Evolutionary conservation across 2,113 vertebrate species (phyloP).

Genomic region (Acanthisitta chloris): DNA sequence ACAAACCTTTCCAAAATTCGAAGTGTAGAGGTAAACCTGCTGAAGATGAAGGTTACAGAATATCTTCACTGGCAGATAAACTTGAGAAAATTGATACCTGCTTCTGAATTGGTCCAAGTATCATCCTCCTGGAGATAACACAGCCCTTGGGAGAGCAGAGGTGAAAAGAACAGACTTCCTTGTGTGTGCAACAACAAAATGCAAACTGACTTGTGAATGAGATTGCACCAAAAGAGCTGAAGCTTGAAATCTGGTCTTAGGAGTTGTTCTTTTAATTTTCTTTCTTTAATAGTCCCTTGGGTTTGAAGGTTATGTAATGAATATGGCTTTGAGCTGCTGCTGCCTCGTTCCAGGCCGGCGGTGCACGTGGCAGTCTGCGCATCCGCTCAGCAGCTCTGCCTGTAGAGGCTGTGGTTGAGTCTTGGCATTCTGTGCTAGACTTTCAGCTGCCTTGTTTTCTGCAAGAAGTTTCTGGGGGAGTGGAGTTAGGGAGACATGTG

Average conservation of each 20-base stretch:
- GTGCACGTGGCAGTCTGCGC: not conserved
- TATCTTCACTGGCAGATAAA: slow-evolving; percentile 28
- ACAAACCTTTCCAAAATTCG: not conserved
- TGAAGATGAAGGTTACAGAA: not conserved
- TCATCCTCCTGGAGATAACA: not conserved
- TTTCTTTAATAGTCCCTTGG: not conserved
- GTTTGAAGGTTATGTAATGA: not conserved
- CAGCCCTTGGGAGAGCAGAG: not conserved
- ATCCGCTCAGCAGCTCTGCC: not conserved
- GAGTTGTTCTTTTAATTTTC: not conserved
- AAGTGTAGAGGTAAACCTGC: not conserved
- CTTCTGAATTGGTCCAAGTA: slow-evolving; percentile 5
- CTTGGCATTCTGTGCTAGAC: not conserved
- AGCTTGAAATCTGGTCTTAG: slow-evolving; percentile 10
- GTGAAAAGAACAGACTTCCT: not conserved
- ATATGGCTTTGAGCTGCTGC: not conserved
- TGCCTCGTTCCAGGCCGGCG: not conserved
- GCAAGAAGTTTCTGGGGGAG: not conserved
- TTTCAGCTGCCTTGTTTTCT: not conserved
- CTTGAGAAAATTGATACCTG: not conserved
- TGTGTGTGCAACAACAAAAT: not conserved
- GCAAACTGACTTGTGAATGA: not conserved
- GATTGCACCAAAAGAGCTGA: slow-evolving; percentile 4
- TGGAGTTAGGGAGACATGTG: not conserved
- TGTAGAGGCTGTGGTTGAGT: not conserved